phyloP scores from a whole-genome alignment of 2,888 invertebrate genomes.

The Hydrotaea diabolus region DNA sequence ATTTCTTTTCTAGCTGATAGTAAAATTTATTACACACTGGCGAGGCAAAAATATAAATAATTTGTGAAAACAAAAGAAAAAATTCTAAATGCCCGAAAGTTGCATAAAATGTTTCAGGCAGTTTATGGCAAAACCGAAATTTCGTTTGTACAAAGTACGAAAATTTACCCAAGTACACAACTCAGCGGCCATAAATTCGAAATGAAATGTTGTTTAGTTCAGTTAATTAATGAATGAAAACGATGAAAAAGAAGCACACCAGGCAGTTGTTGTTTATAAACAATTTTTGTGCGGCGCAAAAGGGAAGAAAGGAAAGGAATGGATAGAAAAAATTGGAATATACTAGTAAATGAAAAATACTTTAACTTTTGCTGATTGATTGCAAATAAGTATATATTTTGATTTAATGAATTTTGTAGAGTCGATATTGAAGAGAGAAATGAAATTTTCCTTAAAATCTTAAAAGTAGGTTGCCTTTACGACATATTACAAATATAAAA shows the following conservation, averaged over 20 bases:
- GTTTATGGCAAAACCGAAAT: neutral
- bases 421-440: too few species aligned
- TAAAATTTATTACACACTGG: constrained; percentile 49
- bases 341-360: neutral
- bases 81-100: neutral
- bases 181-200: neutral
- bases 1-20: constrained; percentile 54
- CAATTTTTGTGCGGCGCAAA: neutral
- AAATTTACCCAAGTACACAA: neutral
- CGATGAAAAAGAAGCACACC: neutral
- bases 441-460: too few species aligned
- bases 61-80: constrained; percentile 12
- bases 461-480: too few species aligned
- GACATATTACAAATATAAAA: too few species aligned
- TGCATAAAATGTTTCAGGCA: neutral
- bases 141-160: neutral
- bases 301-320: neutral
- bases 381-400: neutral
- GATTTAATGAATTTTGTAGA: too few species aligned
- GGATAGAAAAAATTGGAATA: too few species aligned
- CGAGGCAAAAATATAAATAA: too few species aligned
- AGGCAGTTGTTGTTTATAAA: constrained; percentile 15
- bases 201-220: constrained; percentile 11
- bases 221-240: neutral
- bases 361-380: neutral